Evolutionary conservation across 2,113 vertebrate genomes (phyloP).

Genomic region (Vulpes lagopus): DNA sequence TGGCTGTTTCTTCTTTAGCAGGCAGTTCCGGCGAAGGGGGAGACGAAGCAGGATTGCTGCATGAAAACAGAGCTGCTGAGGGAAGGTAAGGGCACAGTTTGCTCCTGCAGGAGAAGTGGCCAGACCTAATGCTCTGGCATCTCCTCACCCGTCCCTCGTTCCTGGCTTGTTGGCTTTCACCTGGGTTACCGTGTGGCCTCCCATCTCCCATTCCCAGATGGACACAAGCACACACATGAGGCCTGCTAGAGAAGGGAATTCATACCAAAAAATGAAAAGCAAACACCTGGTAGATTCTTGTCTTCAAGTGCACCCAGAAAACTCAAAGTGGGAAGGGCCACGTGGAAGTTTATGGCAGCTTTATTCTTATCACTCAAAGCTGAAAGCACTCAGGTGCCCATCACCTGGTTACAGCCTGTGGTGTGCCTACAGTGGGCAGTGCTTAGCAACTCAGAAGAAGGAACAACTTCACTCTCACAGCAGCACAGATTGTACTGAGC

Average conservation of each 20-base stretch:
- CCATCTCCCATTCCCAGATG: not conserved
- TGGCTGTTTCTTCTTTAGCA: constrained; percentile 57
- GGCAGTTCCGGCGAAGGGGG: constrained; percentile 86
- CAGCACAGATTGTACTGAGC: too few relatives aligned
- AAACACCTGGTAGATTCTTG: not conserved
- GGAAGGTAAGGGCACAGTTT: constrained; percentile 85
- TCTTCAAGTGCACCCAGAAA: not conserved
- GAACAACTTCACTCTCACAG: fast-evolving
- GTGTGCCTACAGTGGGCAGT: not conserved
- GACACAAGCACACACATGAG: too few relatives aligned
- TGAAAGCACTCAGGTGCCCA: not conserved
- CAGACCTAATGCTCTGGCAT: fast-evolving
- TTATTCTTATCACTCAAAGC: not conserved
- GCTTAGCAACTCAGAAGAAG: not conserved
- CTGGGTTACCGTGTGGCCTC: not conserved
- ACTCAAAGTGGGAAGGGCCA: not conserved
- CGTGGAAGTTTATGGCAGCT: not conserved
- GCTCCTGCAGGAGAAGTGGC: not conserved
- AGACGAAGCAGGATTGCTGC: constrained; percentile 86
- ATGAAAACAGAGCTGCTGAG: constrained; percentile 88
- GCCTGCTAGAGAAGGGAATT: not conserved
- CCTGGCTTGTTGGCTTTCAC: not conserved
- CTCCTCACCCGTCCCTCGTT: not conserved
- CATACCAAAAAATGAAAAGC: not conserved
- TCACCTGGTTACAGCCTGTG: not conserved